Evolutionary conservation across 2,888 invertebrate species (phyloP), one percentile per base, ranked within the genome.

Genomic region (Cacoxenus indagator): DNA sequence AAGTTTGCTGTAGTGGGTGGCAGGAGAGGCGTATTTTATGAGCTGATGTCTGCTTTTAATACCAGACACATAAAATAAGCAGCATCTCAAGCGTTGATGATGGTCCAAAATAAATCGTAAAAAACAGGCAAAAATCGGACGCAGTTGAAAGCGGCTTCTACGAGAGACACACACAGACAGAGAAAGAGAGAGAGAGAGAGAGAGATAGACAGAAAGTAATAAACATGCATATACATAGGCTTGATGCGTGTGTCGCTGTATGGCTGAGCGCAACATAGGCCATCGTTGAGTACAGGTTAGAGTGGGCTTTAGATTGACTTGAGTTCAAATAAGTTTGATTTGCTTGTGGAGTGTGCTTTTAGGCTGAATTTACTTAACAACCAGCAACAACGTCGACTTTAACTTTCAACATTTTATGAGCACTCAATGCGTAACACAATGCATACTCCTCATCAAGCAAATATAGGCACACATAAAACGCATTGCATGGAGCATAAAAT

Each of bases 51-150:
- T 66, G 74, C 69, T 43, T 22, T 62, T 62, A 43, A 62, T 70
- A 77, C 71, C 77, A 72, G 75, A 76, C 78, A 71, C 81, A 80
- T 80, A 81, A 80, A 81, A 69, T 70, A 76, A 70, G 66, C 74
- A 72, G 73, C 71, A 75, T 76, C 73, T 71, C 70, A 73, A 70
- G 68, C 75, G 71, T 66, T 67, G 65, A 59, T 59, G 59, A 59
- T 51, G 19, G 29, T 59, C 24, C 54, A 51, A 64, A 70, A 73
- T 73, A 81, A 78, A 75, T 76, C 74, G 73, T 82, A 77, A 75
- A 75, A 75, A 69, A 62, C 61, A 62, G 48, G 51, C 48, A 54
- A 55, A 1, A n/a, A 48, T 17, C 46, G 22, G 31, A 67, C 51
- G 70, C 22, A 74, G 61, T 68, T 62, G 64, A 73, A 67, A 66